These are phyloP conservation scores for Nasonovia ribisnigri DNA, from an alignment of 2,888 invertebrate species.

Conservation along the genomic window DNA sequence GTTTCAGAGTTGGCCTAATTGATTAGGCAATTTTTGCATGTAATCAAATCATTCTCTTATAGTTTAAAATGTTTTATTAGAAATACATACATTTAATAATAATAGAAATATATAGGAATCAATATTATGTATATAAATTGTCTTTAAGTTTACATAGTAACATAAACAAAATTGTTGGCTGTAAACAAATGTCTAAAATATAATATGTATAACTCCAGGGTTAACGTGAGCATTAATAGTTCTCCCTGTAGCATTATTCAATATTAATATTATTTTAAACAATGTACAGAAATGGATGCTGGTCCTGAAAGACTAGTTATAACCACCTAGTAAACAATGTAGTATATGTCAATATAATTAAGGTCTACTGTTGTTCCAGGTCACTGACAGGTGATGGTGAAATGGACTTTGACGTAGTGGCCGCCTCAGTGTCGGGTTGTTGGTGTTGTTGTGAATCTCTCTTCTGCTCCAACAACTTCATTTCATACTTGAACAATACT, in stretches of 20 bases:
- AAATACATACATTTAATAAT: slow-evolving; percentile 25
- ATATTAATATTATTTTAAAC: not conserved
- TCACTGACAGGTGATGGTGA: slow-evolving; percentile 51
- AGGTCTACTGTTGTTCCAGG: slow-evolving; percentile 37
- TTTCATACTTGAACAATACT: slow-evolving; percentile 58
- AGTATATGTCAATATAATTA: not conserved
- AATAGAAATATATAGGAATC: slow-evolving; percentile 47
- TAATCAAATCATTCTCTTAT: not conserved
- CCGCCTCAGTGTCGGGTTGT: slow-evolving; percentile 18
- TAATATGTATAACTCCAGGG: not conserved
- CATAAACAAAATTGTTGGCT: not conserved
- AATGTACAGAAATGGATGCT: not conserved
- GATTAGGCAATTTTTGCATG: not conserved
- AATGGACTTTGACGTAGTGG: slow-evolving; percentile 54
- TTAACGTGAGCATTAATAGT: not conserved
- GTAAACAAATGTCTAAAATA: slow-evolving; percentile 24
- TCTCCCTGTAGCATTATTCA: not conserved
- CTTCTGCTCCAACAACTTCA: slow-evolving; percentile 57
- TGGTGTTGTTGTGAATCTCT: slow-evolving; percentile 46
- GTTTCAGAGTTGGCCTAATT: not conserved
- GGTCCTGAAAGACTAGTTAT: not conserved
- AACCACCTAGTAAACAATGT: not conserved
- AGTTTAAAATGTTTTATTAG: not conserved
- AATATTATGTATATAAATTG: slow-evolving; percentile 26
- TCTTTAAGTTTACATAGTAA: slow-evolving; percentile 16